These are phyloP conservation scores for Propithecus coquereli DNA, from an alignment of 2,113 vertebrate genomes.

Conservation along the genomic window DNA sequence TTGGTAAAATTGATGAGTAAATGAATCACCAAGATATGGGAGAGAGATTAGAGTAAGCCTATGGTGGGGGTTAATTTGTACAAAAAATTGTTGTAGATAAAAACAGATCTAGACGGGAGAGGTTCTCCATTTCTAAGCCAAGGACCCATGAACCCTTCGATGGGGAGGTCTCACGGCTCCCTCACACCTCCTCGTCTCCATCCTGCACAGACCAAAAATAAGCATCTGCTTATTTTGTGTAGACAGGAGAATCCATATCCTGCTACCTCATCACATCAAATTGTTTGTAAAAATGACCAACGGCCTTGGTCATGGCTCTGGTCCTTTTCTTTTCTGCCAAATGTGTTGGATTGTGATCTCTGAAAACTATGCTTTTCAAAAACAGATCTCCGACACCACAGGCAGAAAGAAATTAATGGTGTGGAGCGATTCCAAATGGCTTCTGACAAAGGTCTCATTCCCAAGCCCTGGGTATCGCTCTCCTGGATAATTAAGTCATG, in stretches of 20 bases:
- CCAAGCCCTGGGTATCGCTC: neutral
- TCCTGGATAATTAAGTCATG: neutral
- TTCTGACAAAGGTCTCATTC: neutral
- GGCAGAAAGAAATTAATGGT: neutral
- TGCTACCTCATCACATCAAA: neutral
- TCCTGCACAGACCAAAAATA: neutral
- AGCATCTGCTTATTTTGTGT: neutral
- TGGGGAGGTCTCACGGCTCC: neutral
- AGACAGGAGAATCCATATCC: neutral
- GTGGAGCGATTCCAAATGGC: neutral
- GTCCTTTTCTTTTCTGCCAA: neutral
- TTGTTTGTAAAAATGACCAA: neutral
- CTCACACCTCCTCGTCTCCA: neutral
- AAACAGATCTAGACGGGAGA: neutral
- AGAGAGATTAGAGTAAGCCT: neutral
- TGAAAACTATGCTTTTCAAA: neutral
- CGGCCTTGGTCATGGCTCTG: neutral
- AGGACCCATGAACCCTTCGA: neutral
- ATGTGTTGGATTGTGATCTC: neutral
- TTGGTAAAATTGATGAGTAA: neutral
- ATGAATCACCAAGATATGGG: neutral
- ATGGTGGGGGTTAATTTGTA: neutral
- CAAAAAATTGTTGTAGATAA: neutral
- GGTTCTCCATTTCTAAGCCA: neutral
- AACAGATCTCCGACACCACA: neutral